phyloP scores from a whole-genome alignment of 2,113 vertebrate species.

The Centropus unirufus region DNA sequence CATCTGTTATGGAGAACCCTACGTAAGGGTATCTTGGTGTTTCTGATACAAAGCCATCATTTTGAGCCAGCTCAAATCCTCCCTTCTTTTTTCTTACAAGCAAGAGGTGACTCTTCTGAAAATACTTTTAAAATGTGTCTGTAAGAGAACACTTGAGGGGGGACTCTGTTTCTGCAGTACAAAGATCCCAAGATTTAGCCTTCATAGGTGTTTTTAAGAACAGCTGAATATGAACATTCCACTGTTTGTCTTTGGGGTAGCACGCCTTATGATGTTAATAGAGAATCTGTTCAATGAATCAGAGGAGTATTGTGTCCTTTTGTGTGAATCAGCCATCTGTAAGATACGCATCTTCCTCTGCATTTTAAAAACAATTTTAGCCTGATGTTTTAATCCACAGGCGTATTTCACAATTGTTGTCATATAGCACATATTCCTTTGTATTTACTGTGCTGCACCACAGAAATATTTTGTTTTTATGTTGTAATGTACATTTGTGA shows the following conservation, averaged over 20 bases:
- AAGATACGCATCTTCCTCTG: not conserved
- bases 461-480: slow-evolving; percentile 24
- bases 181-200: not conserved
- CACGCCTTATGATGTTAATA: not conserved
- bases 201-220: not conserved
- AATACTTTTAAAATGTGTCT: not conserved
- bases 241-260: not conserved
- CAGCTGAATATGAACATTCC: not conserved
- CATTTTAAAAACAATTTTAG: not conserved
- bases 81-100: not conserved
- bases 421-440: not conserved
- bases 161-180: not conserved
- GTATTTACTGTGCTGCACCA: not conserved
- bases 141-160: not conserved
- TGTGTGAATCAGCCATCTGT: not conserved
- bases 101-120: not conserved
- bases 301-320: not conserved
- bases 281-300: not conserved
- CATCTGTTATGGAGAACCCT: not conserved
- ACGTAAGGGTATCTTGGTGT: not conserved
- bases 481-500: slow-evolving; percentile 4
- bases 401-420: not conserved
- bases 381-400: not conserved
- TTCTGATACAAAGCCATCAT: not conserved
- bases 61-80: not conserved